These are phyloP conservation scores for Bombyx mori DNA, from an alignment of 1,140 invertebrate species.

Conservation along the genomic window DNA sequence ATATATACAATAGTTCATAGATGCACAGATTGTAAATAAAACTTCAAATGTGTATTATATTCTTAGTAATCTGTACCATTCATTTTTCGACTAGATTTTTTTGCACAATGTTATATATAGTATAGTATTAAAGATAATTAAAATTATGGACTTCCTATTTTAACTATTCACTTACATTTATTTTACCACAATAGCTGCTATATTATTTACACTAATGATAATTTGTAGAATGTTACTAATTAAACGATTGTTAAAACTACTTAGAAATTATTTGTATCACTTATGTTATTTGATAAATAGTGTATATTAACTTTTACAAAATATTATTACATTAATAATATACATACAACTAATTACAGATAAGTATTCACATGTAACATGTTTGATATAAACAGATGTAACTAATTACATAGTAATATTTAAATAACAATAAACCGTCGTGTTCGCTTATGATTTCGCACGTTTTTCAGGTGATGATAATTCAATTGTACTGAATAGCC, in stretches of 20 bases:
- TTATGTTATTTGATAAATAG: too few relatives aligned
- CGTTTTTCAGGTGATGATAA: too few relatives aligned
- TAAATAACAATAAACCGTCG: too few relatives aligned
- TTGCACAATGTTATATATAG: slow-evolving; percentile 53
- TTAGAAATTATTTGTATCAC: too few relatives aligned
- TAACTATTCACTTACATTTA: slow-evolving; percentile 52
- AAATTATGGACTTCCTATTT: slow-evolving; percentile 30
- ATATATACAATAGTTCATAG: slow-evolving; percentile 9
- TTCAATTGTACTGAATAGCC: too few relatives aligned
- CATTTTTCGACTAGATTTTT: slow-evolving; percentile 66
- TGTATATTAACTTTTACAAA: too few relatives aligned
- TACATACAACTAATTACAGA: too few relatives aligned
- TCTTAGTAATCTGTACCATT: slow-evolving; percentile 54
- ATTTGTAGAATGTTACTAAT: neutral
- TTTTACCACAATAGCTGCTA: slow-evolving; percentile 1
- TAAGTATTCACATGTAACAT: too few relatives aligned
- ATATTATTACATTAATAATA: too few relatives aligned
- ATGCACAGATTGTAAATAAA: slow-evolving; percentile 51
- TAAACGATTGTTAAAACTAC: neutral
- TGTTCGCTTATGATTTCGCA: too few relatives aligned
- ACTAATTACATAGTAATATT: too few relatives aligned
- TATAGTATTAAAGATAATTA: slow-evolving; percentile 34
- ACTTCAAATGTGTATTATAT: slow-evolving; percentile 47
- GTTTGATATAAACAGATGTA: too few relatives aligned
- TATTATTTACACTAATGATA: slow-evolving; percentile 2